Evolutionary conservation across 2,113 vertebrate species (phyloP), one percentile per base, ranked within the genome.

Genomic region (Lagopus leucura): DNA sequence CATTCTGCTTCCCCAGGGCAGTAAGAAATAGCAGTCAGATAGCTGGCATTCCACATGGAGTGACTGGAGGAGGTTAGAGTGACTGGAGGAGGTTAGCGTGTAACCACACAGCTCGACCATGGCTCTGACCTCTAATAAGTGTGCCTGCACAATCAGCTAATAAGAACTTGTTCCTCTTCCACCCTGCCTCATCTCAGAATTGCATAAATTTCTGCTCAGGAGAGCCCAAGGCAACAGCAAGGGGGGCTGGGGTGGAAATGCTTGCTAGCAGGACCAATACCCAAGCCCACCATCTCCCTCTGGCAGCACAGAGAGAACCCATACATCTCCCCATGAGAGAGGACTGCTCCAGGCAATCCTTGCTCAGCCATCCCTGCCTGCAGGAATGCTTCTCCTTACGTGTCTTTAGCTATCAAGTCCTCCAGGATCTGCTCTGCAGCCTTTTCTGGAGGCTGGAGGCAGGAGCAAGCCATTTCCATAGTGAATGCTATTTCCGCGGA

Each of bases 391-490:
- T 96, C 92, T 96, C 66, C 98, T 97, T 97, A 99, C 99, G 86
- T 98, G 97, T 99, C 98, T 82, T 97, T 98, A 96, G 98, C 98
- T 95, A 99, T 97, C 97, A 99, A 96, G 96, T 98, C 98, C 86
- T 99, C 98, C 97, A 99, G 95, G 88, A 99, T 98, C 78, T 98
- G 98, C 72, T 99, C 98, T 16, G 99, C 98, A 7, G 98, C 98
- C 94, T 97, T 98, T 97, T 99, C 99, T 60, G 99, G 99, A 80
- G 98, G 98, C 96, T 99, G 97, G 54, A 98, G 97, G 74, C 98
- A 98, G 65, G 98, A 98, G 97, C 99, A 98, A 79, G 98, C 98
- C 84, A 98, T 98, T 96, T 99, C 99, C 99, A 99, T 99, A 94
- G 98, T 95, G 47, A 98, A 98, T 6, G 98, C 98, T 98, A 99